Conservation (phyloP, 2,113 vertebrate species). For the Machaerirhynchus nigripectus region DNA sequence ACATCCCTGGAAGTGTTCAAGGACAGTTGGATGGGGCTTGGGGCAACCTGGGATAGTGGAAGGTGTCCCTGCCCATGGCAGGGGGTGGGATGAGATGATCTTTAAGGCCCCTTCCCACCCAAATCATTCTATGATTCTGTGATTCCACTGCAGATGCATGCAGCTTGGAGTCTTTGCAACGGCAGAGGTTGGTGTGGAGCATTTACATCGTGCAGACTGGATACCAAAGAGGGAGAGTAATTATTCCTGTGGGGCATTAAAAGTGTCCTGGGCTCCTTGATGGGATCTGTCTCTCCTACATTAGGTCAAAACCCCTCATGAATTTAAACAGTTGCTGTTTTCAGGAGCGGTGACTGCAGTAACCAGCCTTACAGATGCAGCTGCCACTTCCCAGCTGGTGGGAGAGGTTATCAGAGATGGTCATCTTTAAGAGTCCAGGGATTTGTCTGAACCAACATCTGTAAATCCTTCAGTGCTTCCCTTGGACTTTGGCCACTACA, state of each 20-base stretch:
- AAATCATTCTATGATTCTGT: background rate
- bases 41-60: background rate
- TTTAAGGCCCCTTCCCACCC: background rate
- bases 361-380: background rate
- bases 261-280: background rate
- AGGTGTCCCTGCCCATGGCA: background rate
- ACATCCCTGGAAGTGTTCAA: background rate
- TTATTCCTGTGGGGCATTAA: background rate
- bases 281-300: background rate
- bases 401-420: background rate
- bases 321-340: background rate
- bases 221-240: background rate
- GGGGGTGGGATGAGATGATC: background rate
- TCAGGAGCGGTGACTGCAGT: background rate
- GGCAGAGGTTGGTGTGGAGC: background rate
- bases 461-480: background rate
- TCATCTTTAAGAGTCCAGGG: background rate
- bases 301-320: background rate
- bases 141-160: background rate
- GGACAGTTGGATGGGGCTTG: fast-evolving
- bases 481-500: background rate
- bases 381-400: background rate
- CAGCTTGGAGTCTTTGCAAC: background rate
- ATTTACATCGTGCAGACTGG: fast-evolving
- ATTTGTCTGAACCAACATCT: background rate